Base-by-base conservation (phyloP, 2,888 invertebrate genomes). In the Leptopilina myrica region DNA sequence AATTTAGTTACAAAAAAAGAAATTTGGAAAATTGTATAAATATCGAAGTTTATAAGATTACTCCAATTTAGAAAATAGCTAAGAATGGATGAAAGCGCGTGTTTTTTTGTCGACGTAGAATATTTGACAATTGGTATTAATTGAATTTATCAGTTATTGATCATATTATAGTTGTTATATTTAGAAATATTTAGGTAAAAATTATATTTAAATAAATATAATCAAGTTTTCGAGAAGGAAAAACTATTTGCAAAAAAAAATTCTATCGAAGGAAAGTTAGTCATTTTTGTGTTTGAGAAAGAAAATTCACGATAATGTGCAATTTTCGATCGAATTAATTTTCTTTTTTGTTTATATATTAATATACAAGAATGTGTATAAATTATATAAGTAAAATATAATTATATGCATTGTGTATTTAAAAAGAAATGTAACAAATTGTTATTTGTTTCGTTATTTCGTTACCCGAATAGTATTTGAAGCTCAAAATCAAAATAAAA, bases 1-100 rank as follows among this genome's bases (percentile, higher is more conserved):
- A 56, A 53, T 73, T 33, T 33, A 73, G 15, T 40, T 64, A 69
- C 65, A 78, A 46, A 20, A 76, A n/a, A n/a, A 65, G 64, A 76
- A 79, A 69, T 67, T 65, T 62, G 49, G 67, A 78, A 33, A 33
- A 64, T 26, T 59, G 62, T n/a, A 14, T 53, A 11, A 11, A 79
- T 76, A 81, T 76, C 73, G 78, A 79, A 62, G 46, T 78, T 67
- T 77, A 59, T 76, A 80, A 80, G 79, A 77, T 53, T 80, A 80
- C 76, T 76, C 73, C 65, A 67, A 81, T 78, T 9, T 82, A 82
- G 79, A 53, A 80, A 79, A 79, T 76, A 75, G 79, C 79, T 53
- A 77, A 65, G 67, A 62, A 78, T 76, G 69, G 59, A 76, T 76
- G 53, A 11, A 66, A 49, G 12, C 49, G 53, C 64, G 64, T 46